phyloP scores from a whole-genome alignment of 2,797 vertebrate species.

The Pangasius macronema region DNA sequence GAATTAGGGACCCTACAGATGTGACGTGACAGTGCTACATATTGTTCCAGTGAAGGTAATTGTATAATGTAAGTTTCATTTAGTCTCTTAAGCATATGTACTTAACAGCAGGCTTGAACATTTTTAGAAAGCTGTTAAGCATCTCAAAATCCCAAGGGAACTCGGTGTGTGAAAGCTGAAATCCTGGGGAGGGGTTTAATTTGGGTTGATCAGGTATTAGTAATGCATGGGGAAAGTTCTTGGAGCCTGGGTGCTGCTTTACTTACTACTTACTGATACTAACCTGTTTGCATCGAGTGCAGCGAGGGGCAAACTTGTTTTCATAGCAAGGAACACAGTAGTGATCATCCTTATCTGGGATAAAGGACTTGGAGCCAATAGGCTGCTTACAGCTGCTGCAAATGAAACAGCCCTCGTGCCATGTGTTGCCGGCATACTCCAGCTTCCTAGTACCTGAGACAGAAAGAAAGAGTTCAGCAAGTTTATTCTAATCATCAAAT shows the following conservation, averaged over 20 bases:
- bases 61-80: background rate
- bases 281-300: slow-evolving; percentile 97
- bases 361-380: slow-evolving; percentile 94
- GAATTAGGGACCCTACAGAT: background rate
- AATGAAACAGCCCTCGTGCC: slow-evolving; percentile 96
- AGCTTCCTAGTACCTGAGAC: slow-evolving; percentile 90
- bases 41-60: background rate
- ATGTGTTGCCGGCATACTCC: slow-evolving; percentile 94
- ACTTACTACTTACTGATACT: slow-evolving; percentile 10
- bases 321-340: slow-evolving; percentile 98
- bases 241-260: background rate
- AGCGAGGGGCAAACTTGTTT: slow-evolving; percentile 97
- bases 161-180: background rate
- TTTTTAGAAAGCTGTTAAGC: background rate
- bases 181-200: slow-evolving; percentile 30
- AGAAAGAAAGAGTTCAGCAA: slow-evolving; percentile 16
- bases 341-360: slow-evolving; percentile 95
- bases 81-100: background rate
- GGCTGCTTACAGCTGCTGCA: slow-evolving; percentile 97
- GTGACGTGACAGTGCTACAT: background rate
- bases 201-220: slow-evolving; percentile 18
- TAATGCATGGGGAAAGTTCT: slow-evolving; percentile 22
- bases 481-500: background rate
- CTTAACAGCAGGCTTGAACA: background rate
- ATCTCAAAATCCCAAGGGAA: background rate